phyloP scores from a whole-genome alignment of 2,888 invertebrate genomes.

The Meganola albula region DNA sequence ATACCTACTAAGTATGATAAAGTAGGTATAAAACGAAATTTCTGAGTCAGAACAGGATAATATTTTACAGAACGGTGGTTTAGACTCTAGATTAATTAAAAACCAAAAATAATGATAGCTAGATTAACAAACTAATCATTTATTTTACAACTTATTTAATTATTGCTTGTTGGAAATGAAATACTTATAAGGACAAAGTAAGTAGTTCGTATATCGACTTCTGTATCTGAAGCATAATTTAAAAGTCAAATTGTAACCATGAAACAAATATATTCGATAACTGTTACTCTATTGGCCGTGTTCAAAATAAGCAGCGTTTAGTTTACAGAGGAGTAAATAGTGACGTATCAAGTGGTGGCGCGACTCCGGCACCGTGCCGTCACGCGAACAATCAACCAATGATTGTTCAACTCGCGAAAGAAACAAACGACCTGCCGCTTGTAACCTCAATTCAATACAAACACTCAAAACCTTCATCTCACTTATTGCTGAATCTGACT shows the following conservation, averaged over 20 bases:
- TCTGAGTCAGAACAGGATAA: too few relatives aligned
- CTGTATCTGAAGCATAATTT: conserved; percentile 8
- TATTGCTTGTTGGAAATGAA: too few relatives aligned
- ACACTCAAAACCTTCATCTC: conserved; percentile 11
- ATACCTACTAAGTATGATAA: too few relatives aligned
- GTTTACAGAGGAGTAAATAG: conserved; percentile 27
- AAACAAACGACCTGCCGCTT: not conserved
- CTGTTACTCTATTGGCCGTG: conserved; percentile 15
- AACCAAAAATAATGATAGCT: too few relatives aligned
- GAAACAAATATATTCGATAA: conserved; percentile 22
- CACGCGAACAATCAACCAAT: conserved; percentile 17
- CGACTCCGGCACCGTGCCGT: conserved; percentile 19
- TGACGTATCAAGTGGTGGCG: conserved; percentile 25
- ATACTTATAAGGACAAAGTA: too few relatives aligned
- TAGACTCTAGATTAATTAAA: too few relatives aligned
- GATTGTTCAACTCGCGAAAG: not conserved
- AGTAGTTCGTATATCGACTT: too few relatives aligned
- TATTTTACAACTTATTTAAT: too few relatives aligned
- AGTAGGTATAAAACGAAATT: too few relatives aligned
- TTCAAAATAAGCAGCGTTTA: conserved; percentile 35
- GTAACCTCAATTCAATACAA: not conserved
- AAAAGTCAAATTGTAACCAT: conserved; percentile 24
- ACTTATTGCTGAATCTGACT: conserved; percentile 1
- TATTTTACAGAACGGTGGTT: too few relatives aligned
- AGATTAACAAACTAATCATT: too few relatives aligned